These are phyloP conservation scores for Hemistola chrysoprasaria DNA, from an alignment of 2,888 invertebrate species.

Conservation along the genomic window DNA sequence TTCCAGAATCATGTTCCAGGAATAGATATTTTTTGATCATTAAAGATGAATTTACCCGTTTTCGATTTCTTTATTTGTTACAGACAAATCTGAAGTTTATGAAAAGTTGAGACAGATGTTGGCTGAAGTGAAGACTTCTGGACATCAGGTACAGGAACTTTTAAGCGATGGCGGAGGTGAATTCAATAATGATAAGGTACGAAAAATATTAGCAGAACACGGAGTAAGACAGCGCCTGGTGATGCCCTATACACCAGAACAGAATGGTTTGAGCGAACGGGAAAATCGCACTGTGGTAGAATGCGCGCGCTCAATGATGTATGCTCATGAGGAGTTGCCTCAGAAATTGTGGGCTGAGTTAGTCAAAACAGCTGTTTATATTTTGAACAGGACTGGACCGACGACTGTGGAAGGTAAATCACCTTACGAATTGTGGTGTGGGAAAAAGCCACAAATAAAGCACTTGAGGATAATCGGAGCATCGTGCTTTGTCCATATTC, in stretches of 20 bases:
- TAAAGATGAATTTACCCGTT: slow-evolving; percentile 5
- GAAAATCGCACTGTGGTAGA: slow-evolving; percentile 14
- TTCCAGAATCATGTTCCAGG: slow-evolving; percentile 1
- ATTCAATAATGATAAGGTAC: slow-evolving; percentile 2
- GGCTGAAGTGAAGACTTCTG: neutral
- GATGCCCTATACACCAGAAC: slow-evolving; percentile 5
- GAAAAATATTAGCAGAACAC: slow-evolving; percentile 2
- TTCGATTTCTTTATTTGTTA: slow-evolving; percentile 4
- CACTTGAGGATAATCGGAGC: slow-evolving; percentile 6
- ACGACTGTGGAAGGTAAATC: slow-evolving; percentile 6
- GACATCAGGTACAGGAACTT: slow-evolving; percentile 2
- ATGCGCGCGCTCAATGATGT: slow-evolving; percentile 12
- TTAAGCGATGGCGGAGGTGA: slow-evolving; percentile 1
- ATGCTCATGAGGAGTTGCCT: slow-evolving; percentile 4
- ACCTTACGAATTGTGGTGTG: slow-evolving; percentile 15
- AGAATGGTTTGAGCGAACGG: slow-evolving; percentile 6
- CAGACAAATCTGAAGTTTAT: slow-evolving; percentile 3
- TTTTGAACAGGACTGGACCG: slow-evolving; percentile 11
- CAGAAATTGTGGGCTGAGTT: slow-evolving; percentile 10
- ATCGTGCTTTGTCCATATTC: neutral
- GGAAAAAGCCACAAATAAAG: slow-evolving; percentile 10
- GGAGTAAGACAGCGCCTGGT: slow-evolving; percentile 6
- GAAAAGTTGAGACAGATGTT: slow-evolving; percentile 1
- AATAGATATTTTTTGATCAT: neutral
- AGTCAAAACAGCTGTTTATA: slow-evolving; percentile 7